Percentiles rank a stretch among this genome's conserved stretches.
These are phyloP conservation scores for Astyanax mexicanus DNA, from an alignment of 2,797 vertebrate species.

Conservation along the genomic window DNA sequence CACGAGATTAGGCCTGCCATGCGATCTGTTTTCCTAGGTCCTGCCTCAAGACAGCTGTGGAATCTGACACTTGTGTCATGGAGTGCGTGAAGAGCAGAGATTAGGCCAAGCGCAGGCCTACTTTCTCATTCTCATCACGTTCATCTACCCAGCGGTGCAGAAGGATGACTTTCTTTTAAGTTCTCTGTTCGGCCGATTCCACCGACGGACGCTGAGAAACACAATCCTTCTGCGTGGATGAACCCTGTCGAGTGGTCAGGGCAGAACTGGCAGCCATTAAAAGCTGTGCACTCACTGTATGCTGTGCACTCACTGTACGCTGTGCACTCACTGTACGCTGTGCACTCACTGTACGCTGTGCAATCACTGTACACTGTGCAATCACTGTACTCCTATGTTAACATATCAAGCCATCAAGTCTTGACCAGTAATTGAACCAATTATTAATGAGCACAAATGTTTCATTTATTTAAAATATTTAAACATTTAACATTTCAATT, in stretches of 20 bases:
- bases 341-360: no score
- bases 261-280: not conserved
- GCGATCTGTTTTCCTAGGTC: slow-evolving; percentile 68
- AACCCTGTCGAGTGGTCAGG: slow-evolving; percentile 10
- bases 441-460: no score
- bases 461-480: no score
- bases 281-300: slow-evolving; percentile 13
- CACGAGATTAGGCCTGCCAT: slow-evolving; percentile 62
- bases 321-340: no score
- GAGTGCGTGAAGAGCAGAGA: slow-evolving; percentile 53
- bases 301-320: no score
- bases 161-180: slow-evolving; percentile 33
- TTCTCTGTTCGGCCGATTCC: slow-evolving; percentile 27
- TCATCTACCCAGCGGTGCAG: slow-evolving; percentile 28
- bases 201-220: slow-evolving; percentile 39
- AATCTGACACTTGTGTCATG: slow-evolving; percentile 63
- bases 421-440: no score
- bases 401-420: no score
- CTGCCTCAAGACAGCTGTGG: slow-evolving; percentile 74
- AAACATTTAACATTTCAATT: no score
- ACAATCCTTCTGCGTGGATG: slow-evolving; percentile 20
- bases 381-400: no score
- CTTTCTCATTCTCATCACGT: slow-evolving; percentile 45
- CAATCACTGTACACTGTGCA: no score
- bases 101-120: slow-evolving; percentile 40